Percentiles rank a stretch among this genome's conserved stretches.
phyloP scores from a whole-genome alignment of 2,888 invertebrate genomes.

The Synergus gifuensis region DNA sequence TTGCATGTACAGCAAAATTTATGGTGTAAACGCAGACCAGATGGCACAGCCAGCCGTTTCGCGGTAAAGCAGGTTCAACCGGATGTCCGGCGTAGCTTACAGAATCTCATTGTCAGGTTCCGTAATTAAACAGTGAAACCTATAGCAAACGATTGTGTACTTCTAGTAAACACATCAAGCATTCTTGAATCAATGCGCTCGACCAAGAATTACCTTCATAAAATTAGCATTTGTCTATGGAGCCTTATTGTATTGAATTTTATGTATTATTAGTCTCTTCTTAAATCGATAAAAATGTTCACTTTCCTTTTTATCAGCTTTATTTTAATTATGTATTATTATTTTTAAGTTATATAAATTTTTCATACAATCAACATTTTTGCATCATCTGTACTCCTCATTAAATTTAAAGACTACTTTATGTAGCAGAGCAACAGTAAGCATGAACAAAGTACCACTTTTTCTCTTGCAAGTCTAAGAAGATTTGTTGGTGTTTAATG shows the following conservation, averaged over 20 bases:
- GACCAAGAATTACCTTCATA: neutral
- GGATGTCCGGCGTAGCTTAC: conserved; percentile 55
- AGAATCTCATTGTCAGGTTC: conserved; percentile 56
- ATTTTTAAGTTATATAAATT: no score
- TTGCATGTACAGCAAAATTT: conserved; percentile 59
- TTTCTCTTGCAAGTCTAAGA: neutral
- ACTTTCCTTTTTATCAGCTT: no score
- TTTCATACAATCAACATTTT: no score
- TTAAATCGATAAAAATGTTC: no score
- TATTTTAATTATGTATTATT: no score
- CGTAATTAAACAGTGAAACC: conserved; percentile 51
- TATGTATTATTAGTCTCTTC: neutral
- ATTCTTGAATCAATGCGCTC: neutral
- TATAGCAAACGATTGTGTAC: conserved; percentile 31
- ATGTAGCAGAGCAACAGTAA: no score
- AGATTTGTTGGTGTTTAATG: conserved; percentile 31
- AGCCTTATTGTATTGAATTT: no score
- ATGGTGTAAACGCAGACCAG: conserved; percentile 59
- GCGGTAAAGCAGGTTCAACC: conserved; percentile 49
- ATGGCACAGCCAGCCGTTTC: conserved; percentile 56
- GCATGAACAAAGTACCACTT: neutral
- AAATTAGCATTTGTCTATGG: neutral
- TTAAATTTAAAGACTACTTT: no score
- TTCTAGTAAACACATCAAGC: neutral
- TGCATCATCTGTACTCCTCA: no score